Conservation (phyloP, 1,140 invertebrate species). For the Chymomyza costata region DNA sequence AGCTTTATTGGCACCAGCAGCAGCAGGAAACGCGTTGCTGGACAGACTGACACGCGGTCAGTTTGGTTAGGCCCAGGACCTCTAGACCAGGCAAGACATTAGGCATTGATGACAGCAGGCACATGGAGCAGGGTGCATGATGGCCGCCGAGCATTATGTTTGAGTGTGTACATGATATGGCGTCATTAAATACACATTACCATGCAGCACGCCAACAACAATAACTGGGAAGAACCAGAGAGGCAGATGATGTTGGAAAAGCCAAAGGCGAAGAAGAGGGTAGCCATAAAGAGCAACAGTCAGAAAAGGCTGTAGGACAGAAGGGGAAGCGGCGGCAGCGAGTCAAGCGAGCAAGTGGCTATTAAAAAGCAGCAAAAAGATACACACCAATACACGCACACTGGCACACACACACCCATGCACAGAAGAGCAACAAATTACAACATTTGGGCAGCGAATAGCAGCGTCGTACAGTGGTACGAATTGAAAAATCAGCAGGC, state of each 20-base stretch:
- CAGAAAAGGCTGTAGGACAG: slow-evolving; percentile 29
- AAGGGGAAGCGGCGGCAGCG: slow-evolving; percentile 43
- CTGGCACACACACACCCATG: slow-evolving; percentile 10
- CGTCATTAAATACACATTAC: slow-evolving; percentile 73
- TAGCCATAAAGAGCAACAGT: slow-evolving; percentile 50
- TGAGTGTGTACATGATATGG: slow-evolving; percentile 65
- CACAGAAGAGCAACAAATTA: slow-evolving; percentile 68
- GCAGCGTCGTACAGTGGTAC: slow-evolving; percentile 9
- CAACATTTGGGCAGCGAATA: slow-evolving; percentile 48
- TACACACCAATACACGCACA: slow-evolving; percentile 18
- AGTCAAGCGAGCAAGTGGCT: slow-evolving; percentile 45
- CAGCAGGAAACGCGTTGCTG: slow-evolving; percentile 14
- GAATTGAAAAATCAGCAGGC: too few relatives aligned
- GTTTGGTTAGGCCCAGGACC: too few relatives aligned
- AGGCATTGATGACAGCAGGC: slow-evolving; percentile 42
- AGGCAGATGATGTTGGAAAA: too few relatives aligned
- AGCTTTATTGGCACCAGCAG: slow-evolving; percentile 57
- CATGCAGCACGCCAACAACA: slow-evolving; percentile 26
- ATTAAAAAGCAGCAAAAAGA: slow-evolving; percentile 57
- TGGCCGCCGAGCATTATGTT: slow-evolving; percentile 57
- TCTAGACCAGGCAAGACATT: slow-evolving; percentile 54
- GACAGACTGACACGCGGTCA: too few relatives aligned
- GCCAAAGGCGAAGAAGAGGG: not conserved
- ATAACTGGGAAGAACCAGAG: slow-evolving; percentile 1
- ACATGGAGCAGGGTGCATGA: slow-evolving; percentile 36